Conservation (phyloP, 1,140 invertebrate genomes). For the Aphaenogaster floridana region DNA sequence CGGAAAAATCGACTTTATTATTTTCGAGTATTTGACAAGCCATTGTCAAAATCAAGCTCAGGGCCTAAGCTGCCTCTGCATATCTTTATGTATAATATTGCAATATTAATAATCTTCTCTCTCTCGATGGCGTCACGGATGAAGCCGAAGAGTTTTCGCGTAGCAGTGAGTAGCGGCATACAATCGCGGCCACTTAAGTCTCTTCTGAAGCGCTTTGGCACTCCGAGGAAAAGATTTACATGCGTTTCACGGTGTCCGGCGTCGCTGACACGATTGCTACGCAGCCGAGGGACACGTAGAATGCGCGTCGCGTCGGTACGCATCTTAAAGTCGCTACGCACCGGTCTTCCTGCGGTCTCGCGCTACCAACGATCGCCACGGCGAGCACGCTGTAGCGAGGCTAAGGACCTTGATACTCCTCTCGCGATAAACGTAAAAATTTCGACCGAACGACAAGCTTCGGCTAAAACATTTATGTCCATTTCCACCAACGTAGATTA, state of each 20-base stretch:
- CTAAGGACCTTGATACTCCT: constrained; percentile 67
- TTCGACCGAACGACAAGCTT: not conserved
- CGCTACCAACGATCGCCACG: constrained; percentile 56
- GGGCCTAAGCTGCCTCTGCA: not conserved
- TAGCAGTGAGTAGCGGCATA: constrained; percentile 2
- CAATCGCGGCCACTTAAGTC: constrained; percentile 57
- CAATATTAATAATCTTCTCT: constrained; percentile 1
- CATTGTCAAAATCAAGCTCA: not conserved
- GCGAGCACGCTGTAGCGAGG: constrained; percentile 45
- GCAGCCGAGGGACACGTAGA: constrained; percentile 77
- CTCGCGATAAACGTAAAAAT: constrained; percentile 16
- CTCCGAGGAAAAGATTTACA: constrained; percentile 74
- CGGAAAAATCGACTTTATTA: not conserved
- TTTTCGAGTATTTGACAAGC: not conserved
- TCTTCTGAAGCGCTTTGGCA: constrained; percentile 61
- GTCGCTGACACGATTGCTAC: constrained; percentile 78
- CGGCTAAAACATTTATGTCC: too few species aligned
- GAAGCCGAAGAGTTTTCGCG: constrained; percentile 11
- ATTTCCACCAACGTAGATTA: too few species aligned
- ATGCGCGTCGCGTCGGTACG: constrained; percentile 79
- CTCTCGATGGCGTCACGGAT: not conserved
- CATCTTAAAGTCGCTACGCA: constrained; percentile 77
- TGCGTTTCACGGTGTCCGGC: constrained; percentile 77
- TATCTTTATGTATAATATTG: not conserved
- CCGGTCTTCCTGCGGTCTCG: constrained; percentile 73